Evolutionary conservation across 2,888 invertebrate species (phyloP).

Genomic region (Alloplasta piceator): DNA sequence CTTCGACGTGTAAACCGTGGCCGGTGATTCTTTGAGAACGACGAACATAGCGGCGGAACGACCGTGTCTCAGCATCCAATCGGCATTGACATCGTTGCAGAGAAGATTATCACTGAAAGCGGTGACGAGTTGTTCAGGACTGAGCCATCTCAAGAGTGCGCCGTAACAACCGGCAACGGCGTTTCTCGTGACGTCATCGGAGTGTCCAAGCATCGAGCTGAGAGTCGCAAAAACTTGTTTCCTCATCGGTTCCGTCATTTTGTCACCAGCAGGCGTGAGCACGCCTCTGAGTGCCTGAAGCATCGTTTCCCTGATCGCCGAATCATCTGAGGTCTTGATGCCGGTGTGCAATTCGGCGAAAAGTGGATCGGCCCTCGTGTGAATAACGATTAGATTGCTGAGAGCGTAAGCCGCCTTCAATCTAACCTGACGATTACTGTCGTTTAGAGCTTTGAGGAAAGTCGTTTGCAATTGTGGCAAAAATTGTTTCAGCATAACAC

Average conservation of each 20-base stretch:
- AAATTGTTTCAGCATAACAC: slow-evolving; percentile 97
- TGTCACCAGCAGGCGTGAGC: slow-evolving; percentile 93
- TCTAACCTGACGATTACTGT: slow-evolving; percentile 93
- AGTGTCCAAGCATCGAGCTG: slow-evolving; percentile 87
- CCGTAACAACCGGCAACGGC: slow-evolving; percentile 96
- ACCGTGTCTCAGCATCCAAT: slow-evolving; percentile 92
- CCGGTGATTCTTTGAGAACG: slow-evolving; percentile 93
- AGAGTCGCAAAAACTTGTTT: slow-evolving; percentile 90
- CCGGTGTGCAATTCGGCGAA: slow-evolving; percentile 96
- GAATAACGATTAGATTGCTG: slow-evolving; percentile 94
- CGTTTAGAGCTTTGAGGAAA: slow-evolving; percentile 97
- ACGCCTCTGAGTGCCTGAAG: slow-evolving; percentile 95
- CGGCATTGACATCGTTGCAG: slow-evolving; percentile 86
- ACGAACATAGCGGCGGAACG: slow-evolving; percentile 93
- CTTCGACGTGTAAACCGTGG: slow-evolving; percentile 87
- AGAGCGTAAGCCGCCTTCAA: slow-evolving; percentile 95
- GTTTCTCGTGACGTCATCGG: slow-evolving; percentile 92
- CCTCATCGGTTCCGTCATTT: slow-evolving; percentile 92
- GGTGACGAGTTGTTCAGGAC: slow-evolving; percentile 89
- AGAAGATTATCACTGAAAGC: slow-evolving; percentile 91
- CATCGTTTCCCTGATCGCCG: slow-evolving; percentile 94
- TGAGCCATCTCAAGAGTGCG: slow-evolving; percentile 91
- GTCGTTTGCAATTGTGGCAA: slow-evolving; percentile 99
- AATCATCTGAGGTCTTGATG: slow-evolving; percentile 93
- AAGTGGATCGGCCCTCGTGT: slow-evolving; percentile 97